phyloP scores from a whole-genome alignment of 2,888 invertebrate species.

The Ypsolopha sequella region DNA sequence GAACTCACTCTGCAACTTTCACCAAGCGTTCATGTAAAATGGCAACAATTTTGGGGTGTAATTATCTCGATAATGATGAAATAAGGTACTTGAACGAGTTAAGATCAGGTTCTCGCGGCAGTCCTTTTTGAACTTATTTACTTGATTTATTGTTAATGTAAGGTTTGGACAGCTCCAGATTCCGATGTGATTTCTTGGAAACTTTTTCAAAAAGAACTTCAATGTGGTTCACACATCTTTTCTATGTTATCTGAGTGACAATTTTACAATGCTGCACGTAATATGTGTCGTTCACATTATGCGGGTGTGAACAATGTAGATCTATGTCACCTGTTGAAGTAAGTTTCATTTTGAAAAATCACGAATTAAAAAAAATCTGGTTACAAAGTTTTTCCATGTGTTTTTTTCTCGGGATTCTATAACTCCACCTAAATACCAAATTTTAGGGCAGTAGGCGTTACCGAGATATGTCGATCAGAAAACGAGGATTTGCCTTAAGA shows the following conservation, averaged over 20 bases:
- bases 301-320: too few relatives aligned
- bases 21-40: slow-evolving; percentile 15
- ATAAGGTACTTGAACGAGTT: slow-evolving; percentile 3
- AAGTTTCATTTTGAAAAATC: too few relatives aligned
- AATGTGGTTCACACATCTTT: background rate
- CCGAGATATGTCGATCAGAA: too few relatives aligned
- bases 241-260: background rate
- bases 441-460: too few relatives aligned
- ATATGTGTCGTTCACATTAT: slow-evolving; percentile 8
- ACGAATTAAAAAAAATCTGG: too few relatives aligned
- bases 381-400: too few relatives aligned
- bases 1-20: slow-evolving; percentile 41
- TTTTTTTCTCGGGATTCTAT: too few relatives aligned
- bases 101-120: background rate
- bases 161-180: background rate
- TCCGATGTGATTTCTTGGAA: background rate
- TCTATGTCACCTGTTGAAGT: too few relatives aligned
- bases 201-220: background rate
- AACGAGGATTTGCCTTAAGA: too few relatives aligned
- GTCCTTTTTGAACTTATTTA: background rate
- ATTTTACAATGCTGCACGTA: too few relatives aligned
- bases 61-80: slow-evolving; percentile 6
- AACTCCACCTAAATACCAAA: too few relatives aligned
- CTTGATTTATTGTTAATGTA: background rate
- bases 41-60: slow-evolving; percentile 8